Conservation (phyloP, 2,113 vertebrate genomes). For the Sisor rabdophorus region DNA sequence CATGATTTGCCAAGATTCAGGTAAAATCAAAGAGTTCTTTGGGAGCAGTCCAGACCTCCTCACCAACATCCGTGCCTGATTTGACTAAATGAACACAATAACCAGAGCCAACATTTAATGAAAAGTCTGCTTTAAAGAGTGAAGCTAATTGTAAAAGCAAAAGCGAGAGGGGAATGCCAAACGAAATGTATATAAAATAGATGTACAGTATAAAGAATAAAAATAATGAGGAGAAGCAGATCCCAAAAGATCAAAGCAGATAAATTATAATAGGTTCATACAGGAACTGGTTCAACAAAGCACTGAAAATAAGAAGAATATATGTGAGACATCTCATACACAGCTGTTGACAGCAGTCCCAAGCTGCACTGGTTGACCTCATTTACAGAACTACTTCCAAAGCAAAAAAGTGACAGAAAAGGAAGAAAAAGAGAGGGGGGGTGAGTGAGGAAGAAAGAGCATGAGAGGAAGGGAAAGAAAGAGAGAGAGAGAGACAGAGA, state of each 20-base stretch:
- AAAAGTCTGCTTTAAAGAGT: too few species aligned
- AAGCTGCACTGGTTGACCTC: slow-evolving; percentile 60
- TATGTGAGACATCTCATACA: slow-evolving; percentile 46
- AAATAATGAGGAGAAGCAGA: neutral
- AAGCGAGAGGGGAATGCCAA: neutral
- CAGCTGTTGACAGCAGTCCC: slow-evolving; percentile 58
- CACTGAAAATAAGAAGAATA: neutral
- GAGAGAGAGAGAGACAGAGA: too few species aligned
- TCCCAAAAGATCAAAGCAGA: slow-evolving; percentile 11
- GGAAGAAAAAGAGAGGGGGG: slow-evolving; percentile 16
- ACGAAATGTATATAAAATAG: neutral
- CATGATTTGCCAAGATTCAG: too few species aligned
- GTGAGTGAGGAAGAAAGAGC: neutral
- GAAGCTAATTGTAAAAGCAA: too few species aligned
- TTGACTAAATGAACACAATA: too few species aligned
- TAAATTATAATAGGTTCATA: neutral
- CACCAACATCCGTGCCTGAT: too few species aligned
- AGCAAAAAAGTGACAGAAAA: slow-evolving; percentile 41
- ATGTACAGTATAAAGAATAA: neutral
- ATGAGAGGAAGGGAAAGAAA: too few species aligned
- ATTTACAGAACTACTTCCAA: slow-evolving; percentile 55
- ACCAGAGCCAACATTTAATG: too few species aligned
- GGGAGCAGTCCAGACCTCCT: too few species aligned
- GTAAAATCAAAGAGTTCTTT: too few species aligned
- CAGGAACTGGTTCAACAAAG: neutral